Evolutionary conservation across 1,140 invertebrate genomes (phyloP).

Genomic region (Papilio dardanus): DNA sequence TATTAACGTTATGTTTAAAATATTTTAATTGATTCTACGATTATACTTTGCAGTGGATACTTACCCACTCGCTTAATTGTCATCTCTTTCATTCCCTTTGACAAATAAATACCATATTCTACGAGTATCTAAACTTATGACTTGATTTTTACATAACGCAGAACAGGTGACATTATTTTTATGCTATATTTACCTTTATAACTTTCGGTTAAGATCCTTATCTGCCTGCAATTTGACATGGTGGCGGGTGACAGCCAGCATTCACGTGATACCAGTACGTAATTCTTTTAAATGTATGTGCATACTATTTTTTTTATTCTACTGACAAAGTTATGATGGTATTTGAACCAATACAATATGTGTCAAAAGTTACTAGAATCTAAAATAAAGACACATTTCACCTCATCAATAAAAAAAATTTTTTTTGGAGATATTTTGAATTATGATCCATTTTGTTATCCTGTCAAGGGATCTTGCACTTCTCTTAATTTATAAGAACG

Average conservation of each 20-base stretch:
- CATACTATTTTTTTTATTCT: background rate
- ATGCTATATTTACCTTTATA: conserved; percentile 31
- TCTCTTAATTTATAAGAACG: background rate
- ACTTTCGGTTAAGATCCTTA: conserved; percentile 13
- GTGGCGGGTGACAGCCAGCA: conserved; percentile 1
- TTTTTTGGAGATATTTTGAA: no score
- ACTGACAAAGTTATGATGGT: background rate
- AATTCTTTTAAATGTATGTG: background rate
- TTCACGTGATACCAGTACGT: conserved; percentile 20
- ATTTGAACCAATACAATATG: no score
- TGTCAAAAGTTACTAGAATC: no score
- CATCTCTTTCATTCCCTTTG: no score
- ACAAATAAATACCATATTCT: no score
- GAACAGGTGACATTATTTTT: conserved; percentile 10
- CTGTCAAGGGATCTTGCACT: no score
- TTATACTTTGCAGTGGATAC: background rate
- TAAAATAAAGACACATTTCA: no score
- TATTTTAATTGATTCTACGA: conserved; percentile 29
- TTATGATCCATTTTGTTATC: no score
- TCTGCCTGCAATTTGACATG: background rate
- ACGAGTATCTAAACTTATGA: no score
- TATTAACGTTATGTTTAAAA: conserved; percentile 7
- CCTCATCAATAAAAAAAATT: no score
- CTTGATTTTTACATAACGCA: background rate
- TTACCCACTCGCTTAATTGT: background rate